Evolutionary conservation across 2,113 vertebrate species (phyloP).

Genomic region (Herpetotheres cachinnans): DNA sequence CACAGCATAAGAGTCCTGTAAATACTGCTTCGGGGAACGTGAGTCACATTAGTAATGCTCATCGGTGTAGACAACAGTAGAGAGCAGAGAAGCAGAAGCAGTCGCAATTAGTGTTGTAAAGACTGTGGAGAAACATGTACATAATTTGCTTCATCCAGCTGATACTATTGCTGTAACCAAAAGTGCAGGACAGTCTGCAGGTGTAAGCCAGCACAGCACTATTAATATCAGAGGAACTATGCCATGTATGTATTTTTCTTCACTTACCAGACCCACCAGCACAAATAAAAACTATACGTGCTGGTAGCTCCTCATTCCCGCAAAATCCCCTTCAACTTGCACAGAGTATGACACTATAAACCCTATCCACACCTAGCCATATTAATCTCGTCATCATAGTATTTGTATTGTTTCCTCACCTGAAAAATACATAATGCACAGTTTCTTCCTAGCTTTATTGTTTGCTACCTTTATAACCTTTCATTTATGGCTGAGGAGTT

Average conservation of each 20-base stretch:
- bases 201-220: not conserved
- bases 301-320: not conserved
- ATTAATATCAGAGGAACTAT: not conserved
- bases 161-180: not conserved
- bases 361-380: not conserved
- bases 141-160: not conserved
- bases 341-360: not conserved
- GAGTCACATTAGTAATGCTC: not conserved
- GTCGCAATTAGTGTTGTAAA: not conserved
- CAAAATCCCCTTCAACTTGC: not conserved
- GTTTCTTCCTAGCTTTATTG: not conserved
- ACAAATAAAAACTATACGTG: not conserved
- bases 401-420: not conserved
- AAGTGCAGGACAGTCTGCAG: not conserved
- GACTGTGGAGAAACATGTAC: not conserved
- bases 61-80: not conserved
- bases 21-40: not conserved
- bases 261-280: not conserved
- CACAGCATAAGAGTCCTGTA: not conserved
- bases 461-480: not conserved
- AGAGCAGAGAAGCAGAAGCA: not conserved
- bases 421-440: not conserved
- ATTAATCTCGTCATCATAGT: not conserved
- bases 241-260: not conserved
- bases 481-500: not conserved